Conservation (phyloP, 1,140 invertebrate genomes). For the Drosophila eugracilis region DNA sequence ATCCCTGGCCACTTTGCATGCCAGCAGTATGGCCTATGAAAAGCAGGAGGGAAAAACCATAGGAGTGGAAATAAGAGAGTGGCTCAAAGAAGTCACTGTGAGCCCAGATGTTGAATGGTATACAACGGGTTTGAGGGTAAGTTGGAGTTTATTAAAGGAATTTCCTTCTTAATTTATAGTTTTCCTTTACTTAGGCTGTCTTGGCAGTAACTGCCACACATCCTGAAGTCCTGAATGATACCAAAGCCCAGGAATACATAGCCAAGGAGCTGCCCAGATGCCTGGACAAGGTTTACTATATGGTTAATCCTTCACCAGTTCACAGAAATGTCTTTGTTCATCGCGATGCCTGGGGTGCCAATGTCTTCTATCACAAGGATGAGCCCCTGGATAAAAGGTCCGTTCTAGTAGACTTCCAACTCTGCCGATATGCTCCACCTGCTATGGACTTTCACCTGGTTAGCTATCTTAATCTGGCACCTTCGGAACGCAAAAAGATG, state of each 20-base stretch:
- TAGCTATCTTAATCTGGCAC: slow-evolving; percentile 65
- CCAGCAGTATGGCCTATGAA: slow-evolving; percentile 76
- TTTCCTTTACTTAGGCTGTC: slow-evolving; percentile 48
- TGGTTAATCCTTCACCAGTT: slow-evolving; percentile 72
- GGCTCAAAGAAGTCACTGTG: slow-evolving; percentile 60
- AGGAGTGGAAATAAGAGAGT: slow-evolving; percentile 77
- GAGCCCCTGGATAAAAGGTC: slow-evolving; percentile 82
- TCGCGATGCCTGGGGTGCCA: slow-evolving; percentile 88
- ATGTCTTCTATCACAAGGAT: slow-evolving; percentile 87
- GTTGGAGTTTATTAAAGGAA: neutral
- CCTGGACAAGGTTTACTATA: slow-evolving; percentile 72
- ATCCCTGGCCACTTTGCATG: slow-evolving; percentile 84
- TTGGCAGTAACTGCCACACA: slow-evolving; percentile 59
- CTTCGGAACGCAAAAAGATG: slow-evolving; percentile 44
- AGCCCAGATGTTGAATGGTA: slow-evolving; percentile 63
- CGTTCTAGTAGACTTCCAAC: slow-evolving; percentile 87
- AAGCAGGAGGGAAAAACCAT: slow-evolving; percentile 60
- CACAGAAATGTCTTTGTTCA: slow-evolving; percentile 87
- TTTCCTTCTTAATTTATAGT: neutral
- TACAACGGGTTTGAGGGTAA: slow-evolving; percentile 65
- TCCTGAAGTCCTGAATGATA: slow-evolving; percentile 47
- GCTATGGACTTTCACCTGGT: slow-evolving; percentile 86
- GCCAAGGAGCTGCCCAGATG: slow-evolving; percentile 58
- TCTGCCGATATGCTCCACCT: slow-evolving; percentile 86
- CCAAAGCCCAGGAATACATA: slow-evolving; percentile 57